Evolutionary conservation across 1,140 invertebrate species (phyloP).

Genomic region (Drosophila mojavensis): DNA sequence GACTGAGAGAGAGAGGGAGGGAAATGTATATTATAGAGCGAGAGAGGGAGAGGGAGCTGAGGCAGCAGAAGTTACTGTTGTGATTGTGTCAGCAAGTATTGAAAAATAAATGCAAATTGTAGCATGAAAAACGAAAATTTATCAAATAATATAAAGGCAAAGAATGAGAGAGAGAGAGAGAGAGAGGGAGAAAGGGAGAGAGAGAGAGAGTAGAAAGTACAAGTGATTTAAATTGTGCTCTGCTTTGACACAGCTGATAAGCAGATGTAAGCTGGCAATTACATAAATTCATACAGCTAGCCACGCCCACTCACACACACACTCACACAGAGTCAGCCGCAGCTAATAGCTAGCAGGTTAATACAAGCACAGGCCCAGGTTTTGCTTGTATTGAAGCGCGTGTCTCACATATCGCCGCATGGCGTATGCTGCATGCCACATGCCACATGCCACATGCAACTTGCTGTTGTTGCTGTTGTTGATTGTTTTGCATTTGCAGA

Average conservation of each 20-base stretch:
- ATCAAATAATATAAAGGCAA: background rate
- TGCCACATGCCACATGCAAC: conserved; percentile 1
- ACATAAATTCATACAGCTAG: background rate
- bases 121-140: no score
- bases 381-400: conserved; percentile 1
- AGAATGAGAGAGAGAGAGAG: background rate
- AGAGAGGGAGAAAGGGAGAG: background rate
- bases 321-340: conserved; percentile 1
- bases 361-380: conserved; percentile 12
- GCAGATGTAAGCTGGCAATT: conserved; percentile 28
- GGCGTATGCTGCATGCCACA: background rate
- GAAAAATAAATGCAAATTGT: no score
- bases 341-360: conserved; percentile 8
- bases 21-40: no score
- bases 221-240: conserved; percentile 42
- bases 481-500: conserved; percentile 23
- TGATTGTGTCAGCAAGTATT: no score
- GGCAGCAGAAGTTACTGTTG: no score
- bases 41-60: no score
- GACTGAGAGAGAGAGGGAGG: no score
- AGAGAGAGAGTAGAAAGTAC: background rate
- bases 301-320: background rate
- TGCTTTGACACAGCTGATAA: conserved; percentile 19
- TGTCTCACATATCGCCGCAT: background rate
- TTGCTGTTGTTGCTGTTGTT: background rate